Evolutionary conservation across 2,797 vertebrate genomes (phyloP).

Genomic region (Enteromius trimaculatus): DNA sequence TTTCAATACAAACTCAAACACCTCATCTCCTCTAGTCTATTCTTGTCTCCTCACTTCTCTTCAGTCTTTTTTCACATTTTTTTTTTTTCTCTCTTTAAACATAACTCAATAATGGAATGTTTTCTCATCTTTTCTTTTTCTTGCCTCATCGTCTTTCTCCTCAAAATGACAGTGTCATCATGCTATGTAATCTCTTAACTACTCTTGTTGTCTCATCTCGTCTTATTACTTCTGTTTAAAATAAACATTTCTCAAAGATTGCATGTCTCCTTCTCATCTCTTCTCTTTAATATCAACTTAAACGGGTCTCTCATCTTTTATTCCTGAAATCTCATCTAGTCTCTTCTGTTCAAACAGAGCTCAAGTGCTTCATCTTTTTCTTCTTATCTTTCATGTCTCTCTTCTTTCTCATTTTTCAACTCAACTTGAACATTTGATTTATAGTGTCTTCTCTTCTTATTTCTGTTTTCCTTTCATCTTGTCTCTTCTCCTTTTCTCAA

Average conservation of each 20-base stretch:
- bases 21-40: not conserved
- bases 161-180: not conserved
- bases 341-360: not conserved
- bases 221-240: not conserved
- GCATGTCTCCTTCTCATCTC: not conserved
- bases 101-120: not conserved
- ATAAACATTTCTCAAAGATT: not conserved
- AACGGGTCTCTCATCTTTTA: not conserved
- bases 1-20: not conserved
- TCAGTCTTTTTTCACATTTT: too few species aligned
- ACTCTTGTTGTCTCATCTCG: not conserved
- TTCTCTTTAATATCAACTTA: not conserved
- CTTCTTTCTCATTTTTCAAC: not conserved
- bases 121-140: not conserved
- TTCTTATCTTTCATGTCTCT: not conserved
- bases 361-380: not conserved
- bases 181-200: not conserved
- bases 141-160: not conserved
- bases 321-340: not conserved
- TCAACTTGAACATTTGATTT: not conserved
- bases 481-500: not conserved
- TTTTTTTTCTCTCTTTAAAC: not conserved
- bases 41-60: not conserved
- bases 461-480: not conserved
- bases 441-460: not conserved